Conservation (phyloP, 2,888 invertebrate species). For the Stenodera caucasica region DNA sequence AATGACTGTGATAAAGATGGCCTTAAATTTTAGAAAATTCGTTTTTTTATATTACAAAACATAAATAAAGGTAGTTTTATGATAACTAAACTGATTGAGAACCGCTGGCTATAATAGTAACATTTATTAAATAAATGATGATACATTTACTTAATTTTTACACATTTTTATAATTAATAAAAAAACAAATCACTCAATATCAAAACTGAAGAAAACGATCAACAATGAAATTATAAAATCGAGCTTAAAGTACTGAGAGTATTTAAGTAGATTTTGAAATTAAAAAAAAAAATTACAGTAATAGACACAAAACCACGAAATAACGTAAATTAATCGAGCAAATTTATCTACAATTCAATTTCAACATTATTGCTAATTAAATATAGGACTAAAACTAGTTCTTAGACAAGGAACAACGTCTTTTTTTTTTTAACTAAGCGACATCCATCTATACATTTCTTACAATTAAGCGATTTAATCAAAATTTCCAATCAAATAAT, state of each 20-base stretch:
- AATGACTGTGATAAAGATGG: constrained; percentile 25
- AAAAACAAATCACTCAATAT: constrained; percentile 34
- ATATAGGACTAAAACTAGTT: constrained; percentile 33
- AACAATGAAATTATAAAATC: constrained; percentile 13
- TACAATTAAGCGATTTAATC: constrained; percentile 18
- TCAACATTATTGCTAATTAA: constrained; percentile 28
- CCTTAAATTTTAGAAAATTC: constrained; percentile 18
- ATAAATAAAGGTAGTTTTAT: too few species aligned
- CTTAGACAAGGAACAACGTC: constrained; percentile 3
- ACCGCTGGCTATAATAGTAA: constrained; percentile 30
- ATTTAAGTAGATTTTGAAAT: constrained; percentile 16
- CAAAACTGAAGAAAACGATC: constrained; percentile 25
- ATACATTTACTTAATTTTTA: constrained; percentile 35
- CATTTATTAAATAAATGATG: constrained; percentile 42
- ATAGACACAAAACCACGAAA: constrained; percentile 10
- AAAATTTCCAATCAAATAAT: constrained; percentile 4
- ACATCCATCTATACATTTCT: constrained; percentile 33
- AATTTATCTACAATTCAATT: background rate
- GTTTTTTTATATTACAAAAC: background rate
- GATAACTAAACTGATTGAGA: background rate
- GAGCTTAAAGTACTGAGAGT: constrained; percentile 15
- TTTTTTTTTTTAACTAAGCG: constrained; percentile 29
- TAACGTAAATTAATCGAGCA: constrained; percentile 30
- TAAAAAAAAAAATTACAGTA: constrained; percentile 10
- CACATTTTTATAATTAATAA: constrained; percentile 34